phyloP scores from a whole-genome alignment of 2,113 vertebrate species.

The Notarius lentiginosus region DNA sequence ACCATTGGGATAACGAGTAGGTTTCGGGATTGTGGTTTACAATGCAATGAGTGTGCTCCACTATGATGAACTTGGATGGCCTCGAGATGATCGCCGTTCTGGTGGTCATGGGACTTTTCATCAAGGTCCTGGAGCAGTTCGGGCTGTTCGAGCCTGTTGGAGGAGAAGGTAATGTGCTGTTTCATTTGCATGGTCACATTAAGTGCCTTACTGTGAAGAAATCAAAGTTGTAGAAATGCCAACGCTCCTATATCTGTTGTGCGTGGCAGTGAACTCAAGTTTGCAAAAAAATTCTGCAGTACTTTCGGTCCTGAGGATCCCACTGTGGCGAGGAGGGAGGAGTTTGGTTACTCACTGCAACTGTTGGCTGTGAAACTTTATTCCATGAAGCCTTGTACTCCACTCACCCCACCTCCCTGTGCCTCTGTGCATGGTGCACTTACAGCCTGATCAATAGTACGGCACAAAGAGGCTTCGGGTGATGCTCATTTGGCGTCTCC shows the following conservation, averaged over 20 bases:
- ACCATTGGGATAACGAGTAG: slow-evolving; percentile 20
- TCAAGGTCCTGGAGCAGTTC: slow-evolving; percentile 96
- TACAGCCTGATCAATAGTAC: slow-evolving; percentile 73
- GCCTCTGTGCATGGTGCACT: slow-evolving; percentile 66
- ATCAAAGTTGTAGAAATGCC: slow-evolving; percentile 12
- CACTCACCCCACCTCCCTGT: slow-evolving; percentile 58
- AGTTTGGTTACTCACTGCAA: slow-evolving; percentile 62
- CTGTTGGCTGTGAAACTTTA: slow-evolving; percentile 68
- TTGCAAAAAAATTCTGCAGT: background rate
- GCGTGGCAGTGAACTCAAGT: background rate
- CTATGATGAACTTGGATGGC: slow-evolving; percentile 95
- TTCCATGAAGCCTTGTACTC: slow-evolving; percentile 59
- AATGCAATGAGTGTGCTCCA: slow-evolving; percentile 60
- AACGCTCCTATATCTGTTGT: background rate
- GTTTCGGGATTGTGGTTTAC: slow-evolving; percentile 12
- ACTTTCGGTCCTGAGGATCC: slow-evolving; percentile 36
- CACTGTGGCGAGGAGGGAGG: slow-evolving; percentile 50
- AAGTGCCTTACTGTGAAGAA: background rate
- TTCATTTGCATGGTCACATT: background rate
- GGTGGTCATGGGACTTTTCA: slow-evolving; percentile 92
- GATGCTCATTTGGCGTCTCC: slow-evolving; percentile 61
- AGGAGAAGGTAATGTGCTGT: slow-evolving; percentile 82
- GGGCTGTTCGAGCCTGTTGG: slow-evolving; percentile 90
- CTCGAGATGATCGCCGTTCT: slow-evolving; percentile 98
- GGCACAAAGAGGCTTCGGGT: slow-evolving; percentile 68